phyloP scores from a whole-genome alignment of 2,888 invertebrate genomes.

The Eremobia ochroleuca region DNA sequence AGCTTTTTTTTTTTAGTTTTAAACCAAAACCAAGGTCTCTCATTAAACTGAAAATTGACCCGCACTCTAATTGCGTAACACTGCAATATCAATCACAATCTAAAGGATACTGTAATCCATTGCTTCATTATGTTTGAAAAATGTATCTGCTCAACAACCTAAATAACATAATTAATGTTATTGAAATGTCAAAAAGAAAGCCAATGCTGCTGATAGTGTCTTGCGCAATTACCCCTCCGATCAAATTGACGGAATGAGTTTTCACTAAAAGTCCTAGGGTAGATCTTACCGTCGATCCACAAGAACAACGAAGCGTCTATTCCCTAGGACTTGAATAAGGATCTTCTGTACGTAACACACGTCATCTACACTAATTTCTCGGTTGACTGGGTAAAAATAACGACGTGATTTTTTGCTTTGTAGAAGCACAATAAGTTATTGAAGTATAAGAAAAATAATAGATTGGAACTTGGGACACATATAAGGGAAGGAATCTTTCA shows the following conservation, averaged over 20 bases:
- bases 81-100: too few species aligned
- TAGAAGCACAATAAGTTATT: constrained; percentile 21
- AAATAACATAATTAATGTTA: too few species aligned
- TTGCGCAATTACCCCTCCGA: neutral
- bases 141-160: too few species aligned
- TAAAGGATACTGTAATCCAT: too few species aligned
- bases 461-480: constrained; percentile 23
- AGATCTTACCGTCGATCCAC: neutral
- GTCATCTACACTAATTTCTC: constrained; percentile 29
- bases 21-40: too few species aligned
- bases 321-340: constrained; percentile 24
- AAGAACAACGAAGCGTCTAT: neutral
- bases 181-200: neutral
- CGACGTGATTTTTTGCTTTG: constrained; percentile 43
- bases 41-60: neutral
- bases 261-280: neutral
- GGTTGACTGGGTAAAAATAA: constrained; percentile 52
- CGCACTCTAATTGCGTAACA: too few species aligned
- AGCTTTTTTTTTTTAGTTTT: neutral
- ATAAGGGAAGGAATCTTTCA: neutral
- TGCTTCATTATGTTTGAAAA: too few species aligned
- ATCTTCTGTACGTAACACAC: constrained; percentile 8
- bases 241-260: neutral
- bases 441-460: constrained; percentile 40
- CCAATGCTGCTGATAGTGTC: too few species aligned